phyloP scores from a whole-genome alignment of 2,113 vertebrate species.

The Cervus canadensis region DNA sequence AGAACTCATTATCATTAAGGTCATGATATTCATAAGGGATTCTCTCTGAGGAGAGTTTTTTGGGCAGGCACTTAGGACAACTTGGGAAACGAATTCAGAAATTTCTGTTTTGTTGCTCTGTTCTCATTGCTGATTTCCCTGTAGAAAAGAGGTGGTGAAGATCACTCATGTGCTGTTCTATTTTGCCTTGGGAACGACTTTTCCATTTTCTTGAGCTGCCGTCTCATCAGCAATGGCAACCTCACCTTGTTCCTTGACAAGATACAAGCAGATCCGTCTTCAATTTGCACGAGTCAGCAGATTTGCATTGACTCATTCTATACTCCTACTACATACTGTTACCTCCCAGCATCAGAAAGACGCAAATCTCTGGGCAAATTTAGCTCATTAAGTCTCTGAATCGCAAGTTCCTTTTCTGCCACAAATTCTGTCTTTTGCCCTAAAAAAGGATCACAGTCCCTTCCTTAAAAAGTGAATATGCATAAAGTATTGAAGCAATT shows the following conservation, averaged over 20 bases:
- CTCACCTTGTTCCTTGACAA: background rate
- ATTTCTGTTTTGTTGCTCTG: background rate
- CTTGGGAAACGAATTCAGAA: background rate
- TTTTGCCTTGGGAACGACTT: background rate
- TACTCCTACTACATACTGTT: background rate
- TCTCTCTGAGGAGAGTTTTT: background rate
- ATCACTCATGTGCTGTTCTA: background rate
- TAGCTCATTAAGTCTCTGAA: background rate
- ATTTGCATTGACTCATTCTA: background rate
- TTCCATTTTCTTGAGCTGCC: background rate
- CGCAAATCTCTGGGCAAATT: background rate
- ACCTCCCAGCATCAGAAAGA: background rate
- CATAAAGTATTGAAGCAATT: background rate
- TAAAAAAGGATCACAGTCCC: background rate
- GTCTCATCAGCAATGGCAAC: background rate
- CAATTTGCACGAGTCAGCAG: background rate
- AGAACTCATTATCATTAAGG: background rate
- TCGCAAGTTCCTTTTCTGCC: background rate
- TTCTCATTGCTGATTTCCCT: background rate
- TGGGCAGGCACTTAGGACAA: background rate
- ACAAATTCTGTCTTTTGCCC: background rate
- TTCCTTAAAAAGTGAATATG: background rate
- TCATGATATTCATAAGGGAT: background rate
- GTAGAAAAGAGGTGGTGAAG: background rate
- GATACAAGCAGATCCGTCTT: background rate